A percentile compares a stretch with the other conserved stretches of the same genome.
phyloP scores from a whole-genome alignment of 2,797 vertebrate species.

The Octomys mimax region DNA sequence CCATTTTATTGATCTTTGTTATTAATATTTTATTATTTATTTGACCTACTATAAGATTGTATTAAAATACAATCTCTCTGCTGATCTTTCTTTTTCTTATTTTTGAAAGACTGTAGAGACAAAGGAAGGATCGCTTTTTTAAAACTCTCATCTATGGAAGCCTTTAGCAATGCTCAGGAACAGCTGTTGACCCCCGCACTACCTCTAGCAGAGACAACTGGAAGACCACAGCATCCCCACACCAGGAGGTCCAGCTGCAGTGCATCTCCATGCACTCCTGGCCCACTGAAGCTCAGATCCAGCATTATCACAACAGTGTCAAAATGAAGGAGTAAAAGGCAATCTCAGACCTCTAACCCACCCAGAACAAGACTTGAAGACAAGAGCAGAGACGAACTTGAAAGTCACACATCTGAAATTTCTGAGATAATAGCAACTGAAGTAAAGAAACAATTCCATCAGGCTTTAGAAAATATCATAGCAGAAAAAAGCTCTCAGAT shows the following conservation, averaged over 20 bases:
- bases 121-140: background rate
- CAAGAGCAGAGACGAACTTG: too few relatives aligned
- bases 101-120: background rate
- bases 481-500: too few relatives aligned
- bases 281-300: background rate
- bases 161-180: background rate
- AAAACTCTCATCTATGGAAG: background rate
- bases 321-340: too few relatives aligned
- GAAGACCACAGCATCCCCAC: background rate
- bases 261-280: background rate
- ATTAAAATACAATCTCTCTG: background rate
- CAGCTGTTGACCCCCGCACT: background rate
- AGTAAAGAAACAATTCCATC: too few relatives aligned
- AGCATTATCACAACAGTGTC: too few relatives aligned
- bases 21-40: background rate
- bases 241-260: background rate
- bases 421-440: too few relatives aligned
- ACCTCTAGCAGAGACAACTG: background rate
- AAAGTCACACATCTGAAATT: too few relatives aligned
- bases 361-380: too few relatives aligned
- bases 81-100: constrained; percentile 24
- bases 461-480: too few relatives aligned
- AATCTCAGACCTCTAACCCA: too few relatives aligned
- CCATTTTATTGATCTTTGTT: background rate
- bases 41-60: background rate